A percentile compares a stretch with the other conserved stretches of the same genome.
These are phyloP conservation scores for Alcis repandata DNA, from an alignment of 2,888 invertebrate genomes.

Conservation along the genomic window DNA sequence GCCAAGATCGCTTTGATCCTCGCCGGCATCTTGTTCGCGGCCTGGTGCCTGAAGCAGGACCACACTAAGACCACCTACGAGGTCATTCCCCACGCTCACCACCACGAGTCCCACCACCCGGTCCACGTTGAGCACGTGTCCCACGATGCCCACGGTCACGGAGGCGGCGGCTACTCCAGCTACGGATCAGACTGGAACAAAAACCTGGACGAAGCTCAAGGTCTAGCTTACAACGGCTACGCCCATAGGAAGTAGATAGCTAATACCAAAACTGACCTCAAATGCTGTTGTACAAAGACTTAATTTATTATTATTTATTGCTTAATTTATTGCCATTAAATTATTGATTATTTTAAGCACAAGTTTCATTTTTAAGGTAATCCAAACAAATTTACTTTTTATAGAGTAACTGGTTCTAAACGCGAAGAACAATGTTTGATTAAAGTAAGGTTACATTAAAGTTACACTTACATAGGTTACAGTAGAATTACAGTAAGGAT, in stretches of 20 bases:
- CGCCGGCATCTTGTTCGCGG: conserved; percentile 88
- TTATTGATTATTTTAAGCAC: conserved; percentile 68
- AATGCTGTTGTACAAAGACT: conserved; percentile 78
- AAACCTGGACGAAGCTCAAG: conserved; percentile 89
- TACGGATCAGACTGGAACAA: conserved; percentile 83
- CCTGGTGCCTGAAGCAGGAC: conserved; percentile 79
- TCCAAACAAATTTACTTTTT: neutral
- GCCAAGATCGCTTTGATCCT: conserved; percentile 93
- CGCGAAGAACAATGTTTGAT: too few relatives aligned
- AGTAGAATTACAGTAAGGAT: too few relatives aligned
- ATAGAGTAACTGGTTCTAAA: neutral
- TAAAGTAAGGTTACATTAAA: too few relatives aligned
- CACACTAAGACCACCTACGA: conserved; percentile 81
- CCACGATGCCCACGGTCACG: conserved; percentile 73
- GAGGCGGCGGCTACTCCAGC: conserved; percentile 66
- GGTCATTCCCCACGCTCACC: conserved; percentile 78
- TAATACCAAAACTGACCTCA: conserved; percentile 36
- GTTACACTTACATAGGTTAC: too few relatives aligned
- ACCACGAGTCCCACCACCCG: conserved; percentile 88
- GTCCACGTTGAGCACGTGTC: conserved; percentile 85
- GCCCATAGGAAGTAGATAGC: conserved; percentile 50
- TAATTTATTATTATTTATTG: conserved; percentile 69
- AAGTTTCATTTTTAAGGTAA: conserved; percentile 48
- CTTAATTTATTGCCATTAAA: conserved; percentile 80
- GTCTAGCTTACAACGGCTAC: conserved; percentile 90